A percentile compares a stretch with the other conserved stretches of the same genome.
phyloP scores from a whole-genome alignment of 2,797 vertebrate species.

The Momotus momota region DNA sequence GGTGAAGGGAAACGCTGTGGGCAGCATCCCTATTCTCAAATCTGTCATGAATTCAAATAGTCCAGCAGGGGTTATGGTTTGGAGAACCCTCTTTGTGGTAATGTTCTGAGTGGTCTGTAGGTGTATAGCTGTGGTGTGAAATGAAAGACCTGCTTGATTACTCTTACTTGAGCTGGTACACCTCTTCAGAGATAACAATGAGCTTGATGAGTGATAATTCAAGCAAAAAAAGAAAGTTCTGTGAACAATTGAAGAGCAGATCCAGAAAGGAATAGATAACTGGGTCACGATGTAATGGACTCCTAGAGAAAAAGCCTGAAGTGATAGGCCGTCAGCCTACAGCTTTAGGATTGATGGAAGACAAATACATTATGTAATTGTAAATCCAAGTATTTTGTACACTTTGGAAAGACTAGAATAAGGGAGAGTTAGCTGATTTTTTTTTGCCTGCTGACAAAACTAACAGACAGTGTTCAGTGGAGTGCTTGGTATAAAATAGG shows the following conservation, averaged over 20 bases:
- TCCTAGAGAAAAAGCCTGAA: not conserved
- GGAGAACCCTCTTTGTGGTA: not conserved
- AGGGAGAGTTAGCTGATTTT: not conserved
- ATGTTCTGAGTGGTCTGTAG: not conserved
- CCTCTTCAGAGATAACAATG: not conserved
- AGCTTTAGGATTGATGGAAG: not conserved
- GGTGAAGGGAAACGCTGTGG: not conserved
- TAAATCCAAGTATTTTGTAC: not conserved
- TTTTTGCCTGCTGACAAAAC: not conserved
- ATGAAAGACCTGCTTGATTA: not conserved
- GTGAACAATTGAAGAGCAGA: not conserved
- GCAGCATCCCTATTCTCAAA: not conserved
- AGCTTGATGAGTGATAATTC: not conserved
- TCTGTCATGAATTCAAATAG: not conserved
- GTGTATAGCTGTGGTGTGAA: not conserved
- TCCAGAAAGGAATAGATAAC: not conserved
- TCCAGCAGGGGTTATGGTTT: not conserved
- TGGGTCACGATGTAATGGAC: not conserved
- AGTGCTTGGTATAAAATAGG: not conserved
- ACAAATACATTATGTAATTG: not conserved
- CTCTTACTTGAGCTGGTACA: not conserved
- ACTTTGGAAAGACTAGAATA: not conserved
- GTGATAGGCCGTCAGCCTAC: not conserved
- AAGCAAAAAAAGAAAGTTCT: not conserved
- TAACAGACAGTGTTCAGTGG: not conserved